A percentile compares a stretch with the other conserved stretches of the same genome.
Conservation (phyloP, 2,797 vertebrate genomes). For the Molossus alvarezi region DNA sequence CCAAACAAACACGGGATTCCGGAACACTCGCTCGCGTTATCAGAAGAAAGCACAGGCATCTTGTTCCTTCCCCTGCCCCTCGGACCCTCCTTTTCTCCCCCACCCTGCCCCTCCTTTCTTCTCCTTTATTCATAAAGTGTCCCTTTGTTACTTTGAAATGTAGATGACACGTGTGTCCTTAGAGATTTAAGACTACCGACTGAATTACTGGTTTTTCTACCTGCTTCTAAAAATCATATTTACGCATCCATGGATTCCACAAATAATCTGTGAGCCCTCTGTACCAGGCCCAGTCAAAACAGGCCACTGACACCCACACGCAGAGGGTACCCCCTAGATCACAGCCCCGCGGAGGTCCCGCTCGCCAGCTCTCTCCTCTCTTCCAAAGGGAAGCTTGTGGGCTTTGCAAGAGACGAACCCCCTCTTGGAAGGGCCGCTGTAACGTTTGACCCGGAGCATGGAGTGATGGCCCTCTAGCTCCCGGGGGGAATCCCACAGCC, state of each 20-base stretch:
- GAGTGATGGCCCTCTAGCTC: background rate
- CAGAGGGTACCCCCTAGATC: background rate
- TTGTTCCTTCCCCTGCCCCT: slow-evolving; percentile 5
- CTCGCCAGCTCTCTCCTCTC: background rate
- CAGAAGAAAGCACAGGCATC: background rate
- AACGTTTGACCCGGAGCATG: background rate
- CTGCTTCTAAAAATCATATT: background rate
- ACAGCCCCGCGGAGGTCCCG: background rate
- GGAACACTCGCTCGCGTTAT: background rate
- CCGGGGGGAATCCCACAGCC: slow-evolving; percentile 50
- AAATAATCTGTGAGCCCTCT: background rate
- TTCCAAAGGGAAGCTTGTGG: background rate
- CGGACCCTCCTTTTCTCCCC: background rate
- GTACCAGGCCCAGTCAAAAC: background rate
- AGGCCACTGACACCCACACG: background rate
- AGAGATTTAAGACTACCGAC: slow-evolving; percentile 44
- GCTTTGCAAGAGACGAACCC: background rate
- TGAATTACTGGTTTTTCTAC: background rate
- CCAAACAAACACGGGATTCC: background rate
- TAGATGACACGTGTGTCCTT: background rate
- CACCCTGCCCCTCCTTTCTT: background rate
- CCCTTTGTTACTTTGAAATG: background rate
- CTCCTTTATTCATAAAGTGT: slow-evolving; percentile 2
- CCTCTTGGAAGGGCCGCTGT: background rate
- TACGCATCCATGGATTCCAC: background rate